Evolutionary conservation across 2,888 invertebrate species (phyloP).

Genomic region (Agapostemon virescens): DNA sequence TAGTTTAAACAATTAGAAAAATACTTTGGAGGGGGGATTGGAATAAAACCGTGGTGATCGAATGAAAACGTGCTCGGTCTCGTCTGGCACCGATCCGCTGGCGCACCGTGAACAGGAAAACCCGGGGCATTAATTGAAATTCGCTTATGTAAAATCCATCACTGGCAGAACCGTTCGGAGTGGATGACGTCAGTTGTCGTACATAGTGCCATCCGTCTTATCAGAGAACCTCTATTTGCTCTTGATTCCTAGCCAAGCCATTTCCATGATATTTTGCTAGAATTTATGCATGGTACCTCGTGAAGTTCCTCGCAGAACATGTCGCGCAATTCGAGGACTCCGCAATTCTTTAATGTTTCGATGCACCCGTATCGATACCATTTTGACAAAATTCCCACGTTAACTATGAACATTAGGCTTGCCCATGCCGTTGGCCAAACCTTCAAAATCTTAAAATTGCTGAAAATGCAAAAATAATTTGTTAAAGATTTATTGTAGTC

Average conservation of each 20-base stretch:
- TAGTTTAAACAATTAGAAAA: background rate
- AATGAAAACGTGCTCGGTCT: background rate
- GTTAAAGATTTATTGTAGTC: background rate
- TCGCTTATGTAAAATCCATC: constrained; percentile 41
- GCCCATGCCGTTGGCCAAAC: background rate
- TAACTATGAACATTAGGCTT: too few species aligned
- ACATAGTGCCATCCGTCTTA: constrained; percentile 58
- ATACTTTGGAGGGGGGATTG: background rate
- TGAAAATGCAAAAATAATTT: background rate
- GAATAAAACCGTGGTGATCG: background rate
- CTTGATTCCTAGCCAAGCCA: constrained; percentile 41
- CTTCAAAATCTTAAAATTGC: background rate
- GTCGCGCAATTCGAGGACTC: too few species aligned
- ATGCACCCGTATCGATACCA: too few species aligned
- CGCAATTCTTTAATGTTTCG: too few species aligned
- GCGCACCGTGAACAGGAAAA: constrained; percentile 5
- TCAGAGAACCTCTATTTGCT: constrained; percentile 55
- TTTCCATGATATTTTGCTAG: constrained; percentile 31
- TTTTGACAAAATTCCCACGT: too few species aligned
- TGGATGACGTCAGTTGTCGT: constrained; percentile 53
- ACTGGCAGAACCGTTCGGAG: constrained; percentile 23
- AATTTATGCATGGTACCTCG: constrained; percentile 29
- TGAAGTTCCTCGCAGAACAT: constrained; percentile 9
- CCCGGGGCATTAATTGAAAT: constrained; percentile 40
- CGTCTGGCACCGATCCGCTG: background rate